A percentile compares a stretch with the other conserved stretches of the same genome.
Conservation (phyloP, 2,888 invertebrate species). For the Bhutanitis thaidina region DNA sequence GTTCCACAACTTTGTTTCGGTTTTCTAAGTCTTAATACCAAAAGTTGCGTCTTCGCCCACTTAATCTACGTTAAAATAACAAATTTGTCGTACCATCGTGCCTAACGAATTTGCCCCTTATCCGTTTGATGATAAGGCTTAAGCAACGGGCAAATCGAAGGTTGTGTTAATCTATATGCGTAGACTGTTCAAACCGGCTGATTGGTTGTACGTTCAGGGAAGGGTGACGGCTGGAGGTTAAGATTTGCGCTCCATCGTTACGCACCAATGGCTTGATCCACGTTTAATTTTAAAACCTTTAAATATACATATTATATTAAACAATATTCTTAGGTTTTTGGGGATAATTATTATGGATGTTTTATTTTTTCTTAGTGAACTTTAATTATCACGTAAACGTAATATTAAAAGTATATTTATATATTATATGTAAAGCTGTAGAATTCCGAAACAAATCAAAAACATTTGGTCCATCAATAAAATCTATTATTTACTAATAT, state of each 20-base stretch:
- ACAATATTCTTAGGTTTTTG: no score
- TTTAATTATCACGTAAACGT: no score
- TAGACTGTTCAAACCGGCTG: conserved; percentile 48
- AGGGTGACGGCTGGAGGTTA: conserved; percentile 46
- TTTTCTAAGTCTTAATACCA: conserved; percentile 21
- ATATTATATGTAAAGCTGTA: no score
- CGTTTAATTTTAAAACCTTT: conserved; percentile 46
- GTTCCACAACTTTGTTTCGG: conserved; percentile 20
- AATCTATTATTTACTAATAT: no score
- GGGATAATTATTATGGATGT: no score
- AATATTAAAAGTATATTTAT: no score
- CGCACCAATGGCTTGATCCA: conserved; percentile 54
- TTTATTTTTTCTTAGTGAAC: no score
- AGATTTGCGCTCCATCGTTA: conserved; percentile 62
- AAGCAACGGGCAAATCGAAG: conserved; percentile 20
- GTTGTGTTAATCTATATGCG: conserved; percentile 59
- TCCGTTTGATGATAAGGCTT: conserved; percentile 22
- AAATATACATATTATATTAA: conserved; percentile 15
- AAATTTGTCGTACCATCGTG: background rate
- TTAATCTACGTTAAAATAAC: conserved; percentile 30
- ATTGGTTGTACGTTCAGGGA: conserved; percentile 58
- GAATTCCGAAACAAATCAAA: no score
- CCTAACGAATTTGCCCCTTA: conserved; percentile 29
- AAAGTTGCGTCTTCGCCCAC: conserved; percentile 21
- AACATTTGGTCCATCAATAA: no score